Percentiles rank a stretch among this genome's conserved stretches.
Evolutionary conservation across 1,140 invertebrate genomes (phyloP).

Genomic region (Cydia amplana): DNA sequence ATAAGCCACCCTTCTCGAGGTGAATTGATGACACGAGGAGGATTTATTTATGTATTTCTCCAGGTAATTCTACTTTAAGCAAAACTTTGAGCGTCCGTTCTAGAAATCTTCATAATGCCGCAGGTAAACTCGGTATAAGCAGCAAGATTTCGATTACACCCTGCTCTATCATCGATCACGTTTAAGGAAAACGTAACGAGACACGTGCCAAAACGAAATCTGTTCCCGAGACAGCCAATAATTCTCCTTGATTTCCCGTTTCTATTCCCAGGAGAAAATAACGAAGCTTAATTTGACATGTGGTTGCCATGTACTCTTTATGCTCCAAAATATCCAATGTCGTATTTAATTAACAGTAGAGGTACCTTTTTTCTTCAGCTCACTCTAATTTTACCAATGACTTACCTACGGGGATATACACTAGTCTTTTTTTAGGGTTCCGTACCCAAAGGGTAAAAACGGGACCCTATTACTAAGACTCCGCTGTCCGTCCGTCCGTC

Average conservation of each 20-base stretch:
- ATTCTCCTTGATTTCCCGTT: constrained; percentile 20
- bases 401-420: too few relatives aligned
- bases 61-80: too few relatives aligned
- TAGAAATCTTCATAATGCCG: background rate
- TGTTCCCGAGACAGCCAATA: constrained; percentile 27
- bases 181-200: constrained; percentile 30
- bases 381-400: too few relatives aligned
- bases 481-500: too few relatives aligned
- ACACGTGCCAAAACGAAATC: constrained; percentile 31
- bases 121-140: constrained; percentile 1
- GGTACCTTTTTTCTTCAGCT: background rate
- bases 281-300: constrained; percentile 21
- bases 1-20: too few relatives aligned
- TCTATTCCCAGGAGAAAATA: constrained; percentile 8
- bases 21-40: too few relatives aligned
- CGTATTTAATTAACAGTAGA: background rate
- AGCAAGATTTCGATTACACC: constrained; percentile 22
- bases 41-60: too few relatives aligned
- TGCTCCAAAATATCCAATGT: constrained; percentile 21
- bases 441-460: too few relatives aligned
- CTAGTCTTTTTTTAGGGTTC: too few relatives aligned
- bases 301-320: constrained; percentile 5
- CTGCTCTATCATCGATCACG: constrained; percentile 20
- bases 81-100: background rate
- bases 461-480: too few relatives aligned